Conservation (phyloP, 2,888 invertebrate species). For the Argynnis bischoffii region DNA sequence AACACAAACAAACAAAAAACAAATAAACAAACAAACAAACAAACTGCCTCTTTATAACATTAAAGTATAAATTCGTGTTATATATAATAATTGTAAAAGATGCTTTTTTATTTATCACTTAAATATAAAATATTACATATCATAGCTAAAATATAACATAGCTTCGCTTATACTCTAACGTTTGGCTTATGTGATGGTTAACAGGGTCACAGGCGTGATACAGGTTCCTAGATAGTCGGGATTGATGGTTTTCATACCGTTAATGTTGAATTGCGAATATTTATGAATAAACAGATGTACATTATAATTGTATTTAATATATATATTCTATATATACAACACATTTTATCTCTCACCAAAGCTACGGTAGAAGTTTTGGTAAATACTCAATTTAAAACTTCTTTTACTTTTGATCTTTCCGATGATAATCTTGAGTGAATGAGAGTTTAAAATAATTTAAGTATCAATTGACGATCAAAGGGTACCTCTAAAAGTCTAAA, state of each 20-base stretch:
- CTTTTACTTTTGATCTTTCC: too few species aligned
- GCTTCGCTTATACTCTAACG: slow-evolving; percentile 20
- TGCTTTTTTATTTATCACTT: neutral
- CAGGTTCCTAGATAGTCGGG: slow-evolving; percentile 58
- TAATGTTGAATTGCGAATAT: slow-evolving; percentile 20
- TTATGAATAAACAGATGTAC: neutral
- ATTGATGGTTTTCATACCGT: slow-evolving; percentile 57
- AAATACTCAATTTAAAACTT: too few species aligned
- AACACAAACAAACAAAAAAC: too few species aligned
- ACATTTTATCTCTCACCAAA: too few species aligned
- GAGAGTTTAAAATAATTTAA: too few species aligned
- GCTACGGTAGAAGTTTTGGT: too few species aligned
- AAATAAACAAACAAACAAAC: too few species aligned
- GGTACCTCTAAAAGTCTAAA: too few species aligned
- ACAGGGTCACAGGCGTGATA: slow-evolving; percentile 63
- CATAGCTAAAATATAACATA: slow-evolving; percentile 1
- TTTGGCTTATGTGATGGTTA: slow-evolving; percentile 45
- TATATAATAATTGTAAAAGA: neutral
- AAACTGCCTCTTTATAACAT: too few species aligned
- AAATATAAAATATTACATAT: slow-evolving; percentile 7
- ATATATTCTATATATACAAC: neutral
- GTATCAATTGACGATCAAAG: too few species aligned
- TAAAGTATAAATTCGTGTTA: too few species aligned
- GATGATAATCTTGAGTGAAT: too few species aligned
- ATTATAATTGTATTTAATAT: neutral